Percentiles rank a stretch among this genome's conserved stretches.
Conservation (phyloP, 92 coral and sea anemone species). For the Chrysogorgia sp. region DNA sequence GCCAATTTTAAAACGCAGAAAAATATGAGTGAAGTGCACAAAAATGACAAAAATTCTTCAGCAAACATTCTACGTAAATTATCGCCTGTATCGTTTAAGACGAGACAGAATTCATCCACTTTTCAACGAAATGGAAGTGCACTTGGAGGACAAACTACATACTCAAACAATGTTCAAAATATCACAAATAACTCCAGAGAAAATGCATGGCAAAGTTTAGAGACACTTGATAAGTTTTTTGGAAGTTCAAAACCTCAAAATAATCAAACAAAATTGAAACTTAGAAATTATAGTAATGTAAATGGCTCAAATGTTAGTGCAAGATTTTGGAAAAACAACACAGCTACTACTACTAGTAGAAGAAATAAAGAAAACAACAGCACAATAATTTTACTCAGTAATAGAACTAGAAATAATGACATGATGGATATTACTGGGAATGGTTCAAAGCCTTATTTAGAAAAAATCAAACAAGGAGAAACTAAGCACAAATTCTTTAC, state of each 20-base stretch:
- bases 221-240: not conserved
- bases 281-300: not conserved
- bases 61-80: conserved; percentile 1
- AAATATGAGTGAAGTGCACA: not conserved
- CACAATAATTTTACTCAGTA: no score
- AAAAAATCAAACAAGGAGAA: no score
- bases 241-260: no score
- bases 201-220: not conserved
- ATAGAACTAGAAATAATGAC: no score
- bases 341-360: not conserved
- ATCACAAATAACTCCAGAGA: not conserved
- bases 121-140: not conserved
- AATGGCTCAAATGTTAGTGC: not conserved
- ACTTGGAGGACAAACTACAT: not conserved
- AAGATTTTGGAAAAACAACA: not conserved
- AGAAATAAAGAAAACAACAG: no score
- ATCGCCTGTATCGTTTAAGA: conserved; percentile 24
- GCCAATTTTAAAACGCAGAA: not conserved
- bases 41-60: conserved; percentile 1
- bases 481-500: no score
- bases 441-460: no score
- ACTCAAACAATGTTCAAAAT: not conserved
- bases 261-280: not conserved
- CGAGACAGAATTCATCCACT: conserved; percentile 3
- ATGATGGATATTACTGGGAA: no score